Evolutionary conservation across 2,797 vertebrate species (phyloP).

Genomic region (Manis crassicaudata): DNA sequence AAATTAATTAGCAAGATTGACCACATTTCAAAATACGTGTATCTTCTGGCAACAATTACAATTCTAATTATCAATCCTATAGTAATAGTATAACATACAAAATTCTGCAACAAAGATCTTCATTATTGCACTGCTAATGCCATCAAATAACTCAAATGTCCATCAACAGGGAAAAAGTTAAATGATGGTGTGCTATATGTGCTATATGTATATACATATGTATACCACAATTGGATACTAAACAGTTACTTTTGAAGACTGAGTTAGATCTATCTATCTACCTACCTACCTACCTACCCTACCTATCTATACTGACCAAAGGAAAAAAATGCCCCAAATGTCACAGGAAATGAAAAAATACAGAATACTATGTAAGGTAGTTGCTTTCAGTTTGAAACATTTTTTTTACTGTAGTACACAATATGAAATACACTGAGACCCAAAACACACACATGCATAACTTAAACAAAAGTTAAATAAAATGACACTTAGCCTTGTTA

Average conservation of each 20-base stretch:
- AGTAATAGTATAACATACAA: conserved; percentile 27
- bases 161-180: not conserved
- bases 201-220: not conserved
- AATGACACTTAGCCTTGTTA: not conserved
- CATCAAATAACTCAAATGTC: conserved; percentile 2
- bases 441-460: not conserved
- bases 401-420: not conserved
- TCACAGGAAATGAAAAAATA: not conserved
- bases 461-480: not conserved
- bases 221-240: not conserved
- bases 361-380: not conserved
- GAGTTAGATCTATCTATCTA: not conserved
- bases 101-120: conserved; percentile 39
- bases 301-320: not conserved
- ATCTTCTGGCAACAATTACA: conserved; percentile 14
- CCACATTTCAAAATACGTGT: not conserved
- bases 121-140: not conserved
- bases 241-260: not conserved
- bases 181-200: not conserved
- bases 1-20: conserved; percentile 23
- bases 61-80: not conserved
- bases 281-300: too few species aligned
- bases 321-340: not conserved
- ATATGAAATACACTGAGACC: not conserved
- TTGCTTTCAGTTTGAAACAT: conserved; percentile 9